phyloP scores from a whole-genome alignment of 2,888 invertebrate species.

The Uropetala carovei region DNA sequence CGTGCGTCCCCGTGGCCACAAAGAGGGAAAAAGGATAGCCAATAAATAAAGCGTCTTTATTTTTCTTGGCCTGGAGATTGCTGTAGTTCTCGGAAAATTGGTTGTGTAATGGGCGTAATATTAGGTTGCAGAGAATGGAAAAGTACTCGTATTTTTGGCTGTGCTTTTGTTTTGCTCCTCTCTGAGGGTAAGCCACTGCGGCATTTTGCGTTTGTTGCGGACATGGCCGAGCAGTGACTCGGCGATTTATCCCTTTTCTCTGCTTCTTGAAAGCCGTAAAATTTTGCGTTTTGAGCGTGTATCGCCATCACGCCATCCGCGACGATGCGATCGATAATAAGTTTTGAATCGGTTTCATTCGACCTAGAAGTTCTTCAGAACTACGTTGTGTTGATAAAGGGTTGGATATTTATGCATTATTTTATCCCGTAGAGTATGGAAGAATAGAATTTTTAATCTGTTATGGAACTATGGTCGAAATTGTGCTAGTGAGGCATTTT shows the following conservation, averaged over 20 bases:
- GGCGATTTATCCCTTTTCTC: background rate
- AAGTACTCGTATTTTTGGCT: background rate
- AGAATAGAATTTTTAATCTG: no score
- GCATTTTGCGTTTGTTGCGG: background rate
- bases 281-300: background rate
- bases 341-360: no score
- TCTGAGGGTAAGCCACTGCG: background rate
- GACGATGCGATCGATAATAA: background rate
- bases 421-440: no score
- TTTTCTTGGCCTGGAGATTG: background rate
- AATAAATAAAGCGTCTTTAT: background rate
- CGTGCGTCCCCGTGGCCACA: background rate
- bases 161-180: background rate
- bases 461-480: no score
- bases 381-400: no score
- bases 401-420: no score
- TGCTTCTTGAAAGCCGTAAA: background rate
- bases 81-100: background rate
- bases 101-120: background rate
- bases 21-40: background rate
- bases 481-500: no score
- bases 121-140: background rate
- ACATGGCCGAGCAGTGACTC: background rate
- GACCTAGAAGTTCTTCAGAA: no score
- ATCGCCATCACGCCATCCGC: background rate